Conservation (phyloP, 2,113 vertebrate genomes). For the Saccopteryx leptura region DNA sequence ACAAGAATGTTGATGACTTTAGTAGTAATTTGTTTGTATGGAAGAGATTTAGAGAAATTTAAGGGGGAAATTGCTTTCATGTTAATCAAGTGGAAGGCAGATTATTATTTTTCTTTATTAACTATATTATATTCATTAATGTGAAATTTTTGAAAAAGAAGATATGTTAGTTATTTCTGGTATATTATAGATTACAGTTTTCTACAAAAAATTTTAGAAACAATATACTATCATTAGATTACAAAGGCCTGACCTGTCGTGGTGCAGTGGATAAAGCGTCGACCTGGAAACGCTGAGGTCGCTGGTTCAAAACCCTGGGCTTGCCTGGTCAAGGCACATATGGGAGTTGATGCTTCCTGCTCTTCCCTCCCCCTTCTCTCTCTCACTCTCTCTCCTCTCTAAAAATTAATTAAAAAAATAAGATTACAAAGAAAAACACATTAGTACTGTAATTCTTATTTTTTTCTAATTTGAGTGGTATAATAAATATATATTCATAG, state of each 20-base stretch:
- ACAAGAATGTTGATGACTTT: conserved; percentile 2
- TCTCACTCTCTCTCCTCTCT: too few species aligned
- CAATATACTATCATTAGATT: not conserved
- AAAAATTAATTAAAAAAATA: too few species aligned
- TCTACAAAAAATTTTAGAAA: conserved; percentile 34
- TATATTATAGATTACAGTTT: not conserved
- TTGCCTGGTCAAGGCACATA: too few species aligned
- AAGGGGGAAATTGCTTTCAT: conserved; percentile 54
- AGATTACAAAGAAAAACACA: conserved; percentile 22
- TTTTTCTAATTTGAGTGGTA: conserved; percentile 60
- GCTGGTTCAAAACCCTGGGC: too few species aligned
- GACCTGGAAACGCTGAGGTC: too few species aligned
- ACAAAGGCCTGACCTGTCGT: not conserved
- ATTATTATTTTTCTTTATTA: conserved; percentile 46
- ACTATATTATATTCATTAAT: conserved; percentile 25
- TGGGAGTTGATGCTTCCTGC: too few species aligned
- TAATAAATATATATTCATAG: conserved; percentile 43
- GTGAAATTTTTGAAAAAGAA: not conserved
- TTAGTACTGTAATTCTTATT: not conserved
- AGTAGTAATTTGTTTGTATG: conserved; percentile 70
- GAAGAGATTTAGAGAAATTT: conserved; percentile 61
- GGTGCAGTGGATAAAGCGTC: too few species aligned
- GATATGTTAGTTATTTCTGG: not conserved
- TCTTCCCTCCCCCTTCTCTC: too few species aligned
- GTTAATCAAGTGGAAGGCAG: not conserved